Evolutionary conservation across 2,113 vertebrate genomes (phyloP).

Genomic region (Datnioides undecimradiatus): DNA sequence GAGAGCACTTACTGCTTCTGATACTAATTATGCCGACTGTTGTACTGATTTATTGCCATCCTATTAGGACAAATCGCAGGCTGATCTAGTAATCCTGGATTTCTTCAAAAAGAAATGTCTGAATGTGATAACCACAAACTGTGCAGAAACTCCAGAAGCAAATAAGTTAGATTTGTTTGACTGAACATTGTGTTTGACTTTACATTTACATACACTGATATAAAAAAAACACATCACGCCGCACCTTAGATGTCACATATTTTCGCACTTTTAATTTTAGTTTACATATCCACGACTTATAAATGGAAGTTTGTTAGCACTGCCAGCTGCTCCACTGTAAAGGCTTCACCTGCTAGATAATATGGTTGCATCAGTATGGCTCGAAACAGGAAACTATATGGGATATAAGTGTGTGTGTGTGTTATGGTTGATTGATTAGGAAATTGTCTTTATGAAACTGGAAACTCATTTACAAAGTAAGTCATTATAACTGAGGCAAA

Average conservation of each 20-base stretch:
- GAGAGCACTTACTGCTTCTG: background rate
- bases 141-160: background rate
- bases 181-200: background rate
- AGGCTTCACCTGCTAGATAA: too few relatives aligned
- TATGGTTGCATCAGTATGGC: too few relatives aligned
- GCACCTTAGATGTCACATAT: background rate
- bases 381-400: background rate
- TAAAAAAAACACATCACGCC: background rate
- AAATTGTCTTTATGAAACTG: background rate
- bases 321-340: too few relatives aligned
- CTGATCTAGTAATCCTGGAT: background rate
- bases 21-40: background rate
- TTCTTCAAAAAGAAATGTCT: background rate
- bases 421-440: background rate
- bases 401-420: too few relatives aligned
- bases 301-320: background rate
- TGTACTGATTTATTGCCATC: slow-evolving; percentile 7
- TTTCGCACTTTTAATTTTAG: background rate
- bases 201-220: background rate
- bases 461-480: background rate
- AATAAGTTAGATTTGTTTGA: background rate
- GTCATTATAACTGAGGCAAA: slow-evolving; percentile 4
- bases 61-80: background rate
- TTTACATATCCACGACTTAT: background rate
- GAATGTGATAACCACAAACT: background rate